These are phyloP conservation scores for Cheirogaleus medius DNA, from an alignment of 2,113 vertebrate genomes.

Conservation along the genomic window DNA sequence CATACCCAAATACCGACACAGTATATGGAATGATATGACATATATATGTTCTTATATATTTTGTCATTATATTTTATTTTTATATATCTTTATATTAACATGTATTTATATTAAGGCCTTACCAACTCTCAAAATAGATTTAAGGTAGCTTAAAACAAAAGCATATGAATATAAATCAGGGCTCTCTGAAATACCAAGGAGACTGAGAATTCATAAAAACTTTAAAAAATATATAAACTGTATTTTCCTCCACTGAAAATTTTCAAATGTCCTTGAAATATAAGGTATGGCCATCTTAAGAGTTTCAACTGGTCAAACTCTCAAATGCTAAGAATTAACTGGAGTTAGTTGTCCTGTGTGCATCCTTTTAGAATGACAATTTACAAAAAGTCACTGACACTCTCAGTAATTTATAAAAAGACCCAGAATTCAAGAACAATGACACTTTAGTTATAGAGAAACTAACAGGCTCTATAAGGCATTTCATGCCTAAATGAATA, in stretches of 20 bases:
- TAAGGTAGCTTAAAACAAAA: not conserved
- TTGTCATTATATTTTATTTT: not conserved
- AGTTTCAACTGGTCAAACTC: not conserved
- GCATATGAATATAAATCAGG: not conserved
- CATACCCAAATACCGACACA: not conserved
- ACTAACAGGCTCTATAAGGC: not conserved
- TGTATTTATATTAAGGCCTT: not conserved
- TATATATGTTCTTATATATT: not conserved
- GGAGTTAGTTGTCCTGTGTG: not conserved
- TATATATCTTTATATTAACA: not conserved
- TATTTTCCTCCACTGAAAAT: not conserved
- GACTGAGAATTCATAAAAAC: not conserved
- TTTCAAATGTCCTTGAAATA: not conserved
- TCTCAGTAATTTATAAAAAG: not conserved
- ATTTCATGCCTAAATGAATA: not conserved
- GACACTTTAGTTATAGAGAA: not conserved
- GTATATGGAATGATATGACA: not conserved
- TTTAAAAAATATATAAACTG: not conserved
- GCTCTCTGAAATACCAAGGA: not conserved
- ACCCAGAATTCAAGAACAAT: not conserved
- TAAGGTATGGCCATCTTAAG: not conserved
- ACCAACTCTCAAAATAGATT: not conserved
- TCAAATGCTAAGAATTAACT: not conserved
- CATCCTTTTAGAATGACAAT: not conserved
- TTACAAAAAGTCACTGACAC: not conserved